Conservation (phyloP, 1,140 invertebrate species). For the Nylanderia fulva region DNA sequence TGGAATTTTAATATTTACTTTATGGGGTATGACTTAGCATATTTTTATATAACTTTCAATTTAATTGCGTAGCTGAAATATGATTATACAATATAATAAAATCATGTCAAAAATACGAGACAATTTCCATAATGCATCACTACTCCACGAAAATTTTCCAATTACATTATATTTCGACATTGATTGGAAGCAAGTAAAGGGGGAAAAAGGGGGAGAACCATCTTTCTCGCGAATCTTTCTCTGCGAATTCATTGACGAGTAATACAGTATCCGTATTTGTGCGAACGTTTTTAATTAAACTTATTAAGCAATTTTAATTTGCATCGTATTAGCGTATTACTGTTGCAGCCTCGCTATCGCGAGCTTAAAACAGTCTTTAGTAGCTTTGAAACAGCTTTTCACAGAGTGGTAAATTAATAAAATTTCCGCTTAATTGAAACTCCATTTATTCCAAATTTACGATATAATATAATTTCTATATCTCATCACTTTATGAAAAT, state of each 20-base stretch:
- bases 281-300: conserved; percentile 40
- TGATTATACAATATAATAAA: conserved; percentile 36
- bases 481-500: background rate
- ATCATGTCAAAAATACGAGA: conserved; percentile 11
- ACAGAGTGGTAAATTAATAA: conserved; percentile 15
- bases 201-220: background rate
- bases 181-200: conserved; percentile 20
- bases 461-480: background rate
- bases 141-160: conserved; percentile 32
- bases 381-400: background rate
- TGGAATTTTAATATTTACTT: too few species aligned
- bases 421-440: conserved; percentile 2
- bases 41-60: too few species aligned
- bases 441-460: conserved; percentile 11
- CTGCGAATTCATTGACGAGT: conserved; percentile 6
- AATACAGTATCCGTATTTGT: conserved; percentile 9
- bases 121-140: conserved; percentile 12
- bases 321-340: conserved; percentile 30
- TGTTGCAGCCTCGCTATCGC: background rate
- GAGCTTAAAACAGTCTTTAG: conserved; percentile 26
- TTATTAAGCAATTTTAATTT: conserved; percentile 44
- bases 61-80: background rate
- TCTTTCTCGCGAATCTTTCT: conserved; percentile 22
- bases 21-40: too few species aligned
- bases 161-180: conserved; percentile 13